These are phyloP conservation scores for Chiridota heheva DNA, from an alignment of 35 echinoderm and acorn worm species.

Conservation along the genomic window DNA sequence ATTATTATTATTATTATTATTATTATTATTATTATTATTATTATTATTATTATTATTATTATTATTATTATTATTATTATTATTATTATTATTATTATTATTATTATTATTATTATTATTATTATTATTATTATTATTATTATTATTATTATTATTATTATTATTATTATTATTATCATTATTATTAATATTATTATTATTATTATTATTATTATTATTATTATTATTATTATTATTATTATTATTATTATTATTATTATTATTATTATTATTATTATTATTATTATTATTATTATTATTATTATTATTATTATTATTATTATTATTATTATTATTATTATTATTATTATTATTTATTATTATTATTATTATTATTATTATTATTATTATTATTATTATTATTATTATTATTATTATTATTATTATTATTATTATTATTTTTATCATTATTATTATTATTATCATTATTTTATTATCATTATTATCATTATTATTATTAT, in stretches of 20 bases:
- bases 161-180: neutral
- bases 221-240: neutral
- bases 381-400: no score
- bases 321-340: no score
- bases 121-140: neutral
- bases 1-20: neutral
- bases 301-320: no score
- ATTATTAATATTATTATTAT: neutral
- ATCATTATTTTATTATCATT: no score
- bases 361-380: no score
- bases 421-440: no score
- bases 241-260: neutral
- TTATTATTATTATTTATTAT: no score
- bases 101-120: neutral
- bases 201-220: neutral
- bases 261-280: no score
- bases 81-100: neutral
- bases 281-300: no score
- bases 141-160: neutral
- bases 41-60: neutral
- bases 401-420: no score
- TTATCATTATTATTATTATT: no score
- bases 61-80: neutral
- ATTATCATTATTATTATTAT: no score
- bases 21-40: neutral